Evolutionary conservation across 2,888 invertebrate genomes (phyloP).

Genomic region (Tiphia femorata): DNA sequence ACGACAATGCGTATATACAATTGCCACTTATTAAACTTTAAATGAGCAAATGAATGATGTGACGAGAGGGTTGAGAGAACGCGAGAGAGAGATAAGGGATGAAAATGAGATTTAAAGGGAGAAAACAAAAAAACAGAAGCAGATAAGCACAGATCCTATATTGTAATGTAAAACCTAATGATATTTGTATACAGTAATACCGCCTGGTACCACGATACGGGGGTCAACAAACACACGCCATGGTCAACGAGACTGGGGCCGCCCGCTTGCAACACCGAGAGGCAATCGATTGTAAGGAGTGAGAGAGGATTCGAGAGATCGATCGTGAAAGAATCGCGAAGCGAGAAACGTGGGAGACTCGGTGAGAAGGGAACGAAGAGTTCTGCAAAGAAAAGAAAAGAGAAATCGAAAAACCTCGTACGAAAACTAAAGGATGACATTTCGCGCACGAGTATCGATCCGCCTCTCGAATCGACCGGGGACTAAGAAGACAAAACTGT

Average conservation of each 20-base stretch:
- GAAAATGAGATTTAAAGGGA: background rate
- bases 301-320: slow-evolving; percentile 21
- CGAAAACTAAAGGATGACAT: background rate
- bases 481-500: slow-evolving; percentile 14
- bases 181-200: slow-evolving; percentile 68
- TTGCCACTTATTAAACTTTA: slow-evolving; percentile 63
- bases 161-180: slow-evolving; percentile 65
- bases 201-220: slow-evolving; percentile 52
- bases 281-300: slow-evolving; percentile 23
- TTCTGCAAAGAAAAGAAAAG: background rate
- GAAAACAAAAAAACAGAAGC: too few species aligned
- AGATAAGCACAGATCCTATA: slow-evolving; percentile 51
- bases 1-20: slow-evolving; percentile 68
- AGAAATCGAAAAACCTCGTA: background rate
- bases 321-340: slow-evolving; percentile 25
- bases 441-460: too few species aligned
- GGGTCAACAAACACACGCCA: slow-evolving; percentile 39
- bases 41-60: slow-evolving; percentile 36
- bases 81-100: background rate
- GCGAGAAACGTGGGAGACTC: slow-evolving; percentile 4
- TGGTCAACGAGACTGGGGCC: slow-evolving; percentile 55
- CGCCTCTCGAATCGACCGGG: slow-evolving; percentile 24
- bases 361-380: background rate
- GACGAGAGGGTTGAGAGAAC: background rate
- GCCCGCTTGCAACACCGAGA: slow-evolving; percentile 54